Base-by-base conservation (phyloP, 2,888 invertebrate genomes). In the Cataglyphis livida region DNA sequence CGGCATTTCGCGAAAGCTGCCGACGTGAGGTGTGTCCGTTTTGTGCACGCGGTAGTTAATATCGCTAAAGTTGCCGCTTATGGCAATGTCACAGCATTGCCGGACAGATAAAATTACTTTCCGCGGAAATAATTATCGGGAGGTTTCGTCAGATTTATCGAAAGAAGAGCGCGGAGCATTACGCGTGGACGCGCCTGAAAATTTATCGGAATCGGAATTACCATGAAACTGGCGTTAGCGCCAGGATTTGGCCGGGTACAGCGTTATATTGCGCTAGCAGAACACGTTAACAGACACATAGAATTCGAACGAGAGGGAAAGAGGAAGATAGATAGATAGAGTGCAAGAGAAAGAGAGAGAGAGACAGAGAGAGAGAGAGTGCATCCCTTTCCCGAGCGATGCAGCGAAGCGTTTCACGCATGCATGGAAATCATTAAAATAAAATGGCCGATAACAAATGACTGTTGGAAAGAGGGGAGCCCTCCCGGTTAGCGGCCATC, bases 381-480 rank as follows among this genome's bases (percentile, higher is more conserved):
- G 84, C 91, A 90, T 91, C 91, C 91, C 92, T 91, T 90, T 90
- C 90, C 90, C 89, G 91, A 84, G 91, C 90, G 90, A 91, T 90
- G 91, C 92, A 92, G 90, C 93, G 89, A 89, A 93, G 93, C 93
- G 93, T 93, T 94, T 94, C 94, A 94, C 94, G 94, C 94, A 93
- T 94, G 94, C 94, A 94, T 94, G 94, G 92, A 94, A 94, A 94
- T 94, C 94, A 94, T 94, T 94, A 94, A 94, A 94, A 94, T 94
- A 94, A 94, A 94, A 94, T 94, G 94, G 94, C 94, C 93, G 94
- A 94, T 94, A 94, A 94, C 94, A 93, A 94, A 94, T 94, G 94
- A 94, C 94, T 94, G 94, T 93, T 93, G 93, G 91, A 93, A 93
- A 93, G 91, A 92, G 91, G 92, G 91, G 91, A 92, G 91, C 88